These are phyloP conservation scores for Podargus strigoides DNA, from an alignment of 2,797 vertebrate genomes.

Conservation along the genomic window DNA sequence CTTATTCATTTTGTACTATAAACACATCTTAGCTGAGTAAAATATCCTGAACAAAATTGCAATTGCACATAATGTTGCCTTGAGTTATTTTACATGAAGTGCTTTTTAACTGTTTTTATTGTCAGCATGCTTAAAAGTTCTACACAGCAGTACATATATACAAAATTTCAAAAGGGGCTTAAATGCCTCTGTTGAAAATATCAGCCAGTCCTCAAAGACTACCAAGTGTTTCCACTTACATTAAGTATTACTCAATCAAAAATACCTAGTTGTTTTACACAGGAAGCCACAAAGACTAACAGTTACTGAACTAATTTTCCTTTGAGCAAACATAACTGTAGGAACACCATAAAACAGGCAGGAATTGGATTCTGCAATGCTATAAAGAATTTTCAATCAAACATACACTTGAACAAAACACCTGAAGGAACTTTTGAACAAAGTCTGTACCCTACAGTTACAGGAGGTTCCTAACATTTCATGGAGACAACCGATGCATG, in stretches of 20 bases:
- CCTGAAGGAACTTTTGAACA: not conserved
- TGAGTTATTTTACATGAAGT: not conserved
- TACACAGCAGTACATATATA: not conserved
- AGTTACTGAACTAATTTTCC: not conserved
- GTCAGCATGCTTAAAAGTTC: not conserved
- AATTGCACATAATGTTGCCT: not conserved
- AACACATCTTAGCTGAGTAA: not conserved
- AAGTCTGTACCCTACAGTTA: not conserved
- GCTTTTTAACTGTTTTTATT: not conserved
- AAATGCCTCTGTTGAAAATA: not conserved
- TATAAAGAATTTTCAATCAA: not conserved
- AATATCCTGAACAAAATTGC: not conserved
- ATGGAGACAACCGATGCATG: not conserved
- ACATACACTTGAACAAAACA: not conserved
- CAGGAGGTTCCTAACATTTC: not conserved
- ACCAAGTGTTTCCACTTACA: not conserved
- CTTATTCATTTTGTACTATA: not conserved
- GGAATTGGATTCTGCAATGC: not conserved
- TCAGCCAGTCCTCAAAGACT: not conserved
- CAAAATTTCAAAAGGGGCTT: not conserved
- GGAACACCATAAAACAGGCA: not conserved
- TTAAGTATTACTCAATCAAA: not conserved
- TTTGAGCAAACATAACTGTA: not conserved
- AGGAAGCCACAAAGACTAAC: not conserved
- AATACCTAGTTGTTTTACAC: not conserved